A percentile compares a stretch with the other conserved stretches of the same genome.
These are phyloP conservation scores for Stenurella melanura DNA, from an alignment of 2,888 invertebrate species.

Conservation along the genomic window DNA sequence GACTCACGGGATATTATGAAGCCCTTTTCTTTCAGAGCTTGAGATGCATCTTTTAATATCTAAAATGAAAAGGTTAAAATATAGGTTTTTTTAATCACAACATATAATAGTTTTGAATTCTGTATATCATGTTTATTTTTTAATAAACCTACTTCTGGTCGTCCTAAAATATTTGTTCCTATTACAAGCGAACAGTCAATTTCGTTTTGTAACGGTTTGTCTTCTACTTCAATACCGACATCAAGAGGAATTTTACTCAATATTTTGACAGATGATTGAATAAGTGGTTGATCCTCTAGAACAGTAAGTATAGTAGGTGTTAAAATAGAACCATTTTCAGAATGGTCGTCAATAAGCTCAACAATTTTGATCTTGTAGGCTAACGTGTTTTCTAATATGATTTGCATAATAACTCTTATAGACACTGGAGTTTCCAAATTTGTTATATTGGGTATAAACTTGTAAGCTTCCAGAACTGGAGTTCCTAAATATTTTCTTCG, in stretches of 20 bases:
- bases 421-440: constrained; percentile 66
- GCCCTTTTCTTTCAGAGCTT: constrained; percentile 74
- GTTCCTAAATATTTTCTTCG: constrained; percentile 81
- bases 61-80: constrained; percentile 41
- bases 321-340: constrained; percentile 60
- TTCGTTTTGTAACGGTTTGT: constrained; percentile 75
- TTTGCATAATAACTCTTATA: constrained; percentile 79
- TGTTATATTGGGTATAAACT: constrained; percentile 80
- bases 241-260: constrained; percentile 70
- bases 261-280: constrained; percentile 81
- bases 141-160: not conserved
- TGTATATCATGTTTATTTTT: not conserved
- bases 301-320: constrained; percentile 77
- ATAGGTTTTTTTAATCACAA: not conserved
- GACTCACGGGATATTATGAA: constrained; percentile 79
- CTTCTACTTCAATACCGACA: constrained; percentile 76
- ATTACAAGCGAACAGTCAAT: constrained; percentile 62
- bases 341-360: constrained; percentile 54
- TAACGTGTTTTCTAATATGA: constrained; percentile 82
- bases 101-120: not conserved
- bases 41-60: constrained; percentile 51
- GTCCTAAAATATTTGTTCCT: constrained; percentile 32
- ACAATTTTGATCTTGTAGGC: constrained; percentile 74
- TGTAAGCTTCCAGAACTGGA: constrained; percentile 86
- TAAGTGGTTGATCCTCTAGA: constrained; percentile 81